Percentiles rank a stretch among this genome's conserved stretches.
Evolutionary conservation across 2,888 invertebrate genomes (phyloP).

Genomic region (Aelia acuminata): DNA sequence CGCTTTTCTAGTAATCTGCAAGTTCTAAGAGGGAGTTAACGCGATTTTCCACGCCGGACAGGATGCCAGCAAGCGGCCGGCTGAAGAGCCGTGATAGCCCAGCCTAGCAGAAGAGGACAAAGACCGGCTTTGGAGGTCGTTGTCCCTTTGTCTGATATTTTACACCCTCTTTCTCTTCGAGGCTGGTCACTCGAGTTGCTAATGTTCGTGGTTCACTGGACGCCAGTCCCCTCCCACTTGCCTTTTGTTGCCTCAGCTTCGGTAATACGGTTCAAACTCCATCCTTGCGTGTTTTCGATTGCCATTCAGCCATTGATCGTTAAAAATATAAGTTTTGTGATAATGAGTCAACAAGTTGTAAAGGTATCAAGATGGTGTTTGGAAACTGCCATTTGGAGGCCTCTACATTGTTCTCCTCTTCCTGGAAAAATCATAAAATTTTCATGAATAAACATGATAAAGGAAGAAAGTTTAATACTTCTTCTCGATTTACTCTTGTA

Average conservation of each 20-base stretch:
- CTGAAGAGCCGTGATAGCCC: neutral
- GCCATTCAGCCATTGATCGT: neutral
- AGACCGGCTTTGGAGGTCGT: neutral
- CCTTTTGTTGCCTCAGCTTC: neutral
- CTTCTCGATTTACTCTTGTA: no score
- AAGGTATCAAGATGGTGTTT: no score
- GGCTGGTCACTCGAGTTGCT: neutral
- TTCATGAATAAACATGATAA: no score
- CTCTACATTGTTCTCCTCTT: no score
- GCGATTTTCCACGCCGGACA: neutral
- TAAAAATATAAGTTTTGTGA: no score
- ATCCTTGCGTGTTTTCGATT: neutral
- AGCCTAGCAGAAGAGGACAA: slow-evolving; percentile 9
- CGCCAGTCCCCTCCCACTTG: neutral
- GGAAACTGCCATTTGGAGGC: no score
- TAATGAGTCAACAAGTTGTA: no score
- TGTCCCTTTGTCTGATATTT: neutral
- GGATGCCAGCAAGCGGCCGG: neutral
- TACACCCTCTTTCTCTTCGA: neutral
- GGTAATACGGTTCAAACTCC: neutral
- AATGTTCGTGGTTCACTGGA: slow-evolving; percentile 12
- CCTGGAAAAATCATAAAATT: no score
- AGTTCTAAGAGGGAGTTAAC: neutral
- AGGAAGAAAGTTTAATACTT: no score
- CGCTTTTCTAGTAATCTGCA: neutral